A percentile compares a stretch with the other conserved stretches of the same genome.
phyloP scores from a whole-genome alignment of 1,140 invertebrate genomes.

The Adelges cooleyi region DNA sequence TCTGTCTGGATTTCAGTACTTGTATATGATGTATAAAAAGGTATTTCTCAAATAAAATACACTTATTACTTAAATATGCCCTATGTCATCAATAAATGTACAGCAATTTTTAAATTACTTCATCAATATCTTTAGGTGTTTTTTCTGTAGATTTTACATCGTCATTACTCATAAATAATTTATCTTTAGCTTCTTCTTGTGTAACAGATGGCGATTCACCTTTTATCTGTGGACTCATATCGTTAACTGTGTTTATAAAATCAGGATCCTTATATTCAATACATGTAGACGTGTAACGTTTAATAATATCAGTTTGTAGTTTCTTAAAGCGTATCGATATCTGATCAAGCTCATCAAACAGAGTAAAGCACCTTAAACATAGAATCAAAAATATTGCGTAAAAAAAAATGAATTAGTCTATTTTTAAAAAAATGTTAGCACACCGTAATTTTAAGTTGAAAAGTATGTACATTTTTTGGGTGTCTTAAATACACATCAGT shows the following conservation, averaged over 20 bases:
- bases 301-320: slow-evolving; percentile 18
- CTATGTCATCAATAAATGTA: no score
- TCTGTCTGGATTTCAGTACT: no score
- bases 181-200: neutral
- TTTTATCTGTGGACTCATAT: neutral
- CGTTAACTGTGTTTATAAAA: neutral
- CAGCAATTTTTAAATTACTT: slow-evolving; percentile 9
- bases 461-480: no score
- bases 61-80: no score
- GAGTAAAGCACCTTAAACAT: slow-evolving; percentile 22
- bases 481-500: no score
- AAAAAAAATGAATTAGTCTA: no score
- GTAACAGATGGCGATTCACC: neutral
- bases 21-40: no score
- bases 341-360: slow-evolving; percentile 20
- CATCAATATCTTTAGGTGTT: neutral
- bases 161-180: neutral
- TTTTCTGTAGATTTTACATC: slow-evolving; percentile 4
- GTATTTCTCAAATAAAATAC: no score
- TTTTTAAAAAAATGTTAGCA: no score
- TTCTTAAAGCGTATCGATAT: slow-evolving; percentile 16
- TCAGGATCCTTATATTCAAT: slow-evolving; percentile 1
- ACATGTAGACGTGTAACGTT: slow-evolving; percentile 18
- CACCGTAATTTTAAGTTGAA: no score
- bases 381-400: no score